phyloP scores from a whole-genome alignment of 2,113 vertebrate species.

The Myrmecobius fasciatus region DNA sequence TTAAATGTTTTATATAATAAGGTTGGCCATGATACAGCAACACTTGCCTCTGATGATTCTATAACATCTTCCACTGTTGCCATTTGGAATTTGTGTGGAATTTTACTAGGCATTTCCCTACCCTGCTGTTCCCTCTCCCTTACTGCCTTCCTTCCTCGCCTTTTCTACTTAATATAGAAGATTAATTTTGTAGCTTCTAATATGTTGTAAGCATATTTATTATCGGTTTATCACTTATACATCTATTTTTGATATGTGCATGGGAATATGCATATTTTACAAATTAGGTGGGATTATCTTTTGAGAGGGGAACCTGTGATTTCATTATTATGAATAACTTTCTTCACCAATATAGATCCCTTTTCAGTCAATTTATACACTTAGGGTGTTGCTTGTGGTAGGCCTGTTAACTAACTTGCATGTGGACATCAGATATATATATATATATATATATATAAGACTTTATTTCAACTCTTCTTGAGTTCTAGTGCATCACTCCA shows the following conservation, averaged over 20 bases:
- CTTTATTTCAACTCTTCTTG: not conserved
- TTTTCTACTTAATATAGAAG: conserved; percentile 27
- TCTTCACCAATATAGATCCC: not conserved
- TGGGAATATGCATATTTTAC: not conserved
- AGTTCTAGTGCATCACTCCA: not conserved
- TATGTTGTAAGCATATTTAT: conserved; percentile 44
- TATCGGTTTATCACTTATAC: conserved; percentile 40
- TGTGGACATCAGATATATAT: not conserved
- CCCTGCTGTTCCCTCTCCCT: not conserved
- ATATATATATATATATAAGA: not conserved
- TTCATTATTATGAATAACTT: not conserved
- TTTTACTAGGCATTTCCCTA: conserved; percentile 31
- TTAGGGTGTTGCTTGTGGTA: not conserved
- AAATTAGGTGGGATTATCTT: not conserved
- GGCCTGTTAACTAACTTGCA: not conserved
- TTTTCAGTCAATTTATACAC: not conserved
- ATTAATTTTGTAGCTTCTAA: conserved; percentile 4
- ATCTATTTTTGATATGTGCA: conserved; percentile 27
- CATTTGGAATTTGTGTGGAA: conserved; percentile 27
- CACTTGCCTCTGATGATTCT: conserved; percentile 45
- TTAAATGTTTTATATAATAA: conserved; percentile 67
- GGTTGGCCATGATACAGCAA: conserved; percentile 52
- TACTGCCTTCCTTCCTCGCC: not conserved
- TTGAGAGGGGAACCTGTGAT: not conserved
- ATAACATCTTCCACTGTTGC: conserved; percentile 20